These are phyloP conservation scores for Piliocolobus tephrosceles DNA, from an alignment of 2,113 vertebrate species.

Conservation along the genomic window DNA sequence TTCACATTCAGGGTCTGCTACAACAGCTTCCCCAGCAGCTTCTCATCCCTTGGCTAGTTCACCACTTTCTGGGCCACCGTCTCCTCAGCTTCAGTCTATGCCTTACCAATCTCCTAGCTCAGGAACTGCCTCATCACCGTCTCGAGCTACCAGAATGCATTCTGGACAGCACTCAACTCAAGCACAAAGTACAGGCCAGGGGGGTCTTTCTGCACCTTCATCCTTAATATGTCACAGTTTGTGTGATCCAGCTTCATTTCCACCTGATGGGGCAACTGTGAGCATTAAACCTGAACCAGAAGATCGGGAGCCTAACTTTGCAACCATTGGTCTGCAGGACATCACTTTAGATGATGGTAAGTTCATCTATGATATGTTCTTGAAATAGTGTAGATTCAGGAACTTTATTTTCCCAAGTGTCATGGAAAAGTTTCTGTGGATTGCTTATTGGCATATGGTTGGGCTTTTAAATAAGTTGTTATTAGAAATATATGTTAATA, in stretches of 20 bases:
- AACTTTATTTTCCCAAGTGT: conserved; percentile 10
- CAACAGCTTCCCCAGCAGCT: conserved; percentile 89
- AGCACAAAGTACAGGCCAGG: conserved; percentile 89
- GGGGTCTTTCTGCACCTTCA: conserved; percentile 83
- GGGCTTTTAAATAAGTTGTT: conserved; percentile 29
- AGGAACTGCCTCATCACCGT: conserved; percentile 87
- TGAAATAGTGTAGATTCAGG: conserved; percentile 4
- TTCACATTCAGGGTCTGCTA: conserved; percentile 88
- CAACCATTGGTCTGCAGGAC: conserved; percentile 96
- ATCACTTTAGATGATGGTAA: conserved; percentile 99
- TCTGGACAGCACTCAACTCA: conserved; percentile 93
- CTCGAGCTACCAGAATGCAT: conserved; percentile 87
- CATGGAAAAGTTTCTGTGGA: neutral
- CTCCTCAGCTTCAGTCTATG: conserved; percentile 93
- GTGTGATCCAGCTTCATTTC: conserved; percentile 90
- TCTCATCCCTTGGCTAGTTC: conserved; percentile 90
- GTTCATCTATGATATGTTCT: conserved; percentile 63
- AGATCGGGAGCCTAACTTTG: conserved; percentile 94
- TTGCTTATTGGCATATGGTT: conserved; percentile 28
- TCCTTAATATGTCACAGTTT: conserved; percentile 85
- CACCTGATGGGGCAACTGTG: conserved; percentile 86
- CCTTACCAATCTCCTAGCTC: conserved; percentile 94
- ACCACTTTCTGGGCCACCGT: conserved; percentile 94
- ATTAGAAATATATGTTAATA: neutral
- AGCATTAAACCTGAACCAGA: conserved; percentile 97